Base-by-base conservation (phyloP, 2,797 vertebrate species). In the Diplodus sargus region DNA sequence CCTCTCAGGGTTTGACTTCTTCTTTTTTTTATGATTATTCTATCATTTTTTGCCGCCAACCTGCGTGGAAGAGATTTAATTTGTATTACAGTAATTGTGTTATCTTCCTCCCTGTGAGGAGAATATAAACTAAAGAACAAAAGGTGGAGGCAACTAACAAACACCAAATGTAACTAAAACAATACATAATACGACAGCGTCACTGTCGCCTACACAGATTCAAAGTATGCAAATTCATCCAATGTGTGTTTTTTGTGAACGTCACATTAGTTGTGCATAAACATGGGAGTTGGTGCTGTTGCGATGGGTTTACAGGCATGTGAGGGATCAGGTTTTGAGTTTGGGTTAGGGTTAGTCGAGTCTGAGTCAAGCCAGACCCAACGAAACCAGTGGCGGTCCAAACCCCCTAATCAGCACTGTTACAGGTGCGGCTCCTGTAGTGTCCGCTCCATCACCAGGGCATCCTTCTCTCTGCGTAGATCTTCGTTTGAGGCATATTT, bases 31-130 rank as follows among this genome's bases (percentile, higher is more conserved):
- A 39, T 10, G 34, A 28, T 34, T 43, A 66, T 58, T 83, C 18
- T 15, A 77, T 84, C 76, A 75, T 73, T 74, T 72, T 63, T 1
- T 12, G 52, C 18, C 68, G 17, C 43, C 42, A 56, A 45, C 42
- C 30, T 80, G 30, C 18, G 1, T 60, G 14, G 45, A 43, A 7
- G 48, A 65, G 16, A 71, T 22, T 39, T 34, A 42, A 58, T 39
- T 71, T 51, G 28, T 43, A 10, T 20, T 42, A 48, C 53, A 49
- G 30, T 39, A 47, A 23, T 18, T 49, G 16, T 58, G 11, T 57
- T 53, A 34, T 51, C 0, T 67, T 22, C 4, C 16, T 60, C 3
- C 39, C 23, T 61, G 16, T 28, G 20, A 45, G 49, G 58, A 58
- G 20, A 61, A 56, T 8, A 57, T 30, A 23, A 25, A 53, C 20